phyloP scores from a whole-genome alignment of 2,113 vertebrate genomes.

The Rutilus rutilus region DNA sequence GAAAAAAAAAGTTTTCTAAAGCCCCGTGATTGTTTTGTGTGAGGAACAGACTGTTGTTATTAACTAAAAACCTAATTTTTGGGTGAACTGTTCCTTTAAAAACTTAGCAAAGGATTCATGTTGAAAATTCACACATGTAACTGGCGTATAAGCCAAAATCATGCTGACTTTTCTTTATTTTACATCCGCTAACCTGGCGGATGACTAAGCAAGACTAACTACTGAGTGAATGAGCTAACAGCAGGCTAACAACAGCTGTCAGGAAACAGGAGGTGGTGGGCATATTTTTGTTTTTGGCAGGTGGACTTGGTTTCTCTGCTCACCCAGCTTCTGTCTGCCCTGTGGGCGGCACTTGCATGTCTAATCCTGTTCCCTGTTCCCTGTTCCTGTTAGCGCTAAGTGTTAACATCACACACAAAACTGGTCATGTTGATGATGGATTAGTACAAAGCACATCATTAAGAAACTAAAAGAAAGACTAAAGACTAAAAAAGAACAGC shows the following conservation, averaged over 20 bases:
- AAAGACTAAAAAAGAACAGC: not conserved
- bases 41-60: not conserved
- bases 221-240: not conserved
- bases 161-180: not conserved
- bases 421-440: not conserved
- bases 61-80: not conserved
- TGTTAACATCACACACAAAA: constrained; percentile 12
- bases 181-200: not conserved
- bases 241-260: not conserved
- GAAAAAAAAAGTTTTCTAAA: not conserved
- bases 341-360: constrained; percentile 17
- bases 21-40: not conserved
- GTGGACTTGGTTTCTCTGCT: constrained; percentile 74
- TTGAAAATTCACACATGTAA: not conserved
- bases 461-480: constrained; percentile 2
- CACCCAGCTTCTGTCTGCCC: constrained; percentile 35
- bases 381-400: not conserved
- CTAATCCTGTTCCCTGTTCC: constrained; percentile 48
- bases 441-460: not conserved
- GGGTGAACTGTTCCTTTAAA: not conserved
- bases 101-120: not conserved
- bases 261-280: not conserved
- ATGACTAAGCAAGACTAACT: not conserved
- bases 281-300: constrained; percentile 23
- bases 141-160: not conserved